Evolutionary conservation across 2,113 vertebrate species (phyloP), one percentile per base, ranked within the genome.

Genomic region (Apaloderma vittatum): DNA sequence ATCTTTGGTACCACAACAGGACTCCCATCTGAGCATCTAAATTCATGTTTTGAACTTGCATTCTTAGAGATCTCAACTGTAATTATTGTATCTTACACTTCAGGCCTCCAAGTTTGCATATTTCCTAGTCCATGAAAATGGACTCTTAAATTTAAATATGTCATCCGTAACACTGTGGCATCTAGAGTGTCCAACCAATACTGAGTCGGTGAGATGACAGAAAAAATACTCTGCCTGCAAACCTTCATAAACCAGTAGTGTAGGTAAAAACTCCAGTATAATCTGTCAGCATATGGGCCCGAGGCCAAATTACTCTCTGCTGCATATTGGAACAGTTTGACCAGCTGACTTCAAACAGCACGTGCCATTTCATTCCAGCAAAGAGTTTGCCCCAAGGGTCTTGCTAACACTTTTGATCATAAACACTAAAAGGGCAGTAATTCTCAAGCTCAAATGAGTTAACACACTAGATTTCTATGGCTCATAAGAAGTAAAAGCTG

Each of bases 371-470:
- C 36, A 67, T 63, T 86, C n/a, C 51, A 48, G 45, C 22, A 88
- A 78, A 70, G 48, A 80, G 3, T 77, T 80, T 84, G 32, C 48
- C 85, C 22, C 54, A 46, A 84, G 75, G 10, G 16, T 77, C 32
- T 71, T 74, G 32, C 54, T 83, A 90, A 54, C 43, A 48, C 43
- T 88, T 94, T 88, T 84, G 59, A 93, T 84, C 45, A 84, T 57
- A 74, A 95, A 80, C 51, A 45, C 43, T 63, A 86, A 73, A 92
- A 88, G 32, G 21, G 15, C 57, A 80, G 34, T 67, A 94, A 92
- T 94, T 17, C 51, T 77, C 40, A 70, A 80, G 43, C 43, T 88
- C 72, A 86, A 73, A 86, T n/a, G 37, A 93, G 93, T 86, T 90
- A 90, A 63, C 22, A 83, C 1, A 2, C 78, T 63, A 59, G 26